Base-by-base conservation (phyloP, 2,113 vertebrate genomes). In the Sterna hirundo region DNA sequence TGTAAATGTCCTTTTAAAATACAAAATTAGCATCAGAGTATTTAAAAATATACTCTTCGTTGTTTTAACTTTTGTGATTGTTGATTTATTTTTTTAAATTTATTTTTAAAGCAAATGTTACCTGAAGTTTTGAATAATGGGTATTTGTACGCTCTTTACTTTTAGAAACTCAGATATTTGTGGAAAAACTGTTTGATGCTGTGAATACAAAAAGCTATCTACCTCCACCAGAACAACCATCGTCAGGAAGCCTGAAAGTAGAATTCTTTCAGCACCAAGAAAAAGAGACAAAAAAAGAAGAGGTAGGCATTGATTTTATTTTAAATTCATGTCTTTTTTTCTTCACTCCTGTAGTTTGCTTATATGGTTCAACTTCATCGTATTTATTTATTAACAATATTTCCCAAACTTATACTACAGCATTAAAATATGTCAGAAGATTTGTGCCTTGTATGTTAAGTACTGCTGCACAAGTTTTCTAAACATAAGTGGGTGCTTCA, bases 181-280 rank as follows among this genome's bases (percentile, higher is more conserved):
- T 99, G 94, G 99, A 99, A 97, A 99, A 99, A 97, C 98, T 99
- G 96, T 99, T 99, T 97, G 99, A 99, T 98, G 99, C 99, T 91
- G 98, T 99, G 97, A 99, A 99, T 98, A 98, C 98, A 93, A 99
- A 99, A 97, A 99, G 98, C 98, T 99, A 99, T 89, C 98, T 99
- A 98, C 99, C 99, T 98, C 98, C 98, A 89, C 97, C 98, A 71
- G 99, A 99, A 71, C 98, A 98, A 68, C 98, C 98, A 18, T 96
- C 98, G 13, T 98, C 98, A 90, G 98, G 98, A 97, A 96, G 97
- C 93, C 92, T 98, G 95, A 99, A 99, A 98, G 95, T 97, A 86
- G 99, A 99, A 84, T 96, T 98, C 96, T 98, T 99, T 97, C 98
- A 98, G 55, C 98, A 98, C 80, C 98, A 98, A 90, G 99, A 99